phyloP scores from a whole-genome alignment of 2,113 vertebrate genomes.

The Centropus unirufus region DNA sequence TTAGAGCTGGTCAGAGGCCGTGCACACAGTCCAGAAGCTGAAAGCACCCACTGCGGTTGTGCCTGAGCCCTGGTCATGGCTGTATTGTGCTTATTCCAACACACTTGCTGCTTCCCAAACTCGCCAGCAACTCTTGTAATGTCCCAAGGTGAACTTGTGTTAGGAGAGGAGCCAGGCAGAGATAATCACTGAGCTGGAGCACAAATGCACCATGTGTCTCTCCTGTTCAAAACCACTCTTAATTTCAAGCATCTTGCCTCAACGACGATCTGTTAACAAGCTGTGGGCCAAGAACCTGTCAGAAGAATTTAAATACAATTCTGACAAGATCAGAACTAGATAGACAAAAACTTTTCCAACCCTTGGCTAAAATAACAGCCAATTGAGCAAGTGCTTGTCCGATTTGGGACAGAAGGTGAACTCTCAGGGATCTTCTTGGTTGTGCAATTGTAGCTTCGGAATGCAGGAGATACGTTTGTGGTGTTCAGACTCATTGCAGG shows the following conservation, averaged over 20 bases:
- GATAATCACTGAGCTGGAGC: conserved; percentile 32
- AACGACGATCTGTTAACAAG: conserved; percentile 53
- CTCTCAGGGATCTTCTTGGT: background rate
- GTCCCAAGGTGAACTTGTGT: conserved; percentile 55
- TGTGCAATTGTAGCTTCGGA: background rate
- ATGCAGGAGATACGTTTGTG: background rate
- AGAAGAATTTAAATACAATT: conserved; percentile 57
- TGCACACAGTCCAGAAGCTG: background rate
- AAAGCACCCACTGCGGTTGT: background rate
- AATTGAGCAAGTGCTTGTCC: fast-evolving
- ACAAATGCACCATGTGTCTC: conserved; percentile 52
- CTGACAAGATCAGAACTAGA: conserved; percentile 44
- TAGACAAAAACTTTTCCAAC: conserved; percentile 45
- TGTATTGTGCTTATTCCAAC: background rate
- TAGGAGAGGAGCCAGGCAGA: conserved; percentile 43
- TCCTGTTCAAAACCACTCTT: conserved; percentile 39
- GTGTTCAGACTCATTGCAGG: background rate
- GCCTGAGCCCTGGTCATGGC: fast-evolving
- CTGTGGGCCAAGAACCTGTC: conserved; percentile 64
- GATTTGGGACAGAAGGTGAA: background rate
- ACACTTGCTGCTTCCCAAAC: background rate
- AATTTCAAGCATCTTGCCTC: conserved; percentile 61
- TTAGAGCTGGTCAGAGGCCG: background rate
- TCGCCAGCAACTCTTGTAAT: background rate
- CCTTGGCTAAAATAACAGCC: background rate